A percentile compares a stretch with the other conserved stretches of the same genome.
Evolutionary conservation across 1,140 invertebrate species (phyloP).

Genomic region (Drosophila sturtevanti): DNA sequence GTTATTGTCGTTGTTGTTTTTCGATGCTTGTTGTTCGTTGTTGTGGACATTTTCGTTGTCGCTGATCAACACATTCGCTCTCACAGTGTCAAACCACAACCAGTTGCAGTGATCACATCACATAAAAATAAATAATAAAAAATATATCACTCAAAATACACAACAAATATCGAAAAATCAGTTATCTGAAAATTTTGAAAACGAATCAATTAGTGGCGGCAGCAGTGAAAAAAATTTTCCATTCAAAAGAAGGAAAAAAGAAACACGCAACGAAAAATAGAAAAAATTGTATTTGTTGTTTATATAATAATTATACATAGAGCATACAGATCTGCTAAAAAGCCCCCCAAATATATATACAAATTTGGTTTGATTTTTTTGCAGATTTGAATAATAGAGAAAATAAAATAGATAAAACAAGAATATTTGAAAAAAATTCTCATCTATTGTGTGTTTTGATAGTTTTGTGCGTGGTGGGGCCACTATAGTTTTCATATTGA

Average conservation of each 20-base stretch:
- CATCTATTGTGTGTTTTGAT: slow-evolving; percentile 38
- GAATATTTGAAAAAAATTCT: slow-evolving; percentile 36
- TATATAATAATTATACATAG: slow-evolving; percentile 47
- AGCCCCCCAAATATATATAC: slow-evolving; percentile 31
- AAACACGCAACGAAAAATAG: slow-evolving; percentile 5
- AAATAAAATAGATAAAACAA: slow-evolving; percentile 15
- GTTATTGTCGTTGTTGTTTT: slow-evolving; percentile 44
- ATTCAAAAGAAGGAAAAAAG: slow-evolving; percentile 30
- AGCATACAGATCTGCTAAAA: slow-evolving; percentile 9
- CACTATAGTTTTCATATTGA: slow-evolving; percentile 35
- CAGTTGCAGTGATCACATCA: slow-evolving; percentile 53
- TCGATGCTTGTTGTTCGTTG: slow-evolving; percentile 51
- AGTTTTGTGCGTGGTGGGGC: slow-evolving; percentile 41
- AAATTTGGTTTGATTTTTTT: slow-evolving; percentile 42
- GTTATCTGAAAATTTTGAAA: not conserved
- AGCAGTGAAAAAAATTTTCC: slow-evolving; percentile 18
- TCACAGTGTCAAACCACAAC: slow-evolving; percentile 60
- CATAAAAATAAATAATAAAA: slow-evolving; percentile 20
- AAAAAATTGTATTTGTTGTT: slow-evolving; percentile 29
- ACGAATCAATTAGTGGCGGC: slow-evolving; percentile 4
- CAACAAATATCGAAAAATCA: not conserved
- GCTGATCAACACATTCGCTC: slow-evolving; percentile 41
- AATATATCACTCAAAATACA: slow-evolving; percentile 14
- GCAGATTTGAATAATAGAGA: slow-evolving; percentile 39
- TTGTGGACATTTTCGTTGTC: slow-evolving; percentile 66